Evolutionary conservation across 2,888 invertebrate genomes (phyloP).

Genomic region (Hofmannophila pseudospretella): DNA sequence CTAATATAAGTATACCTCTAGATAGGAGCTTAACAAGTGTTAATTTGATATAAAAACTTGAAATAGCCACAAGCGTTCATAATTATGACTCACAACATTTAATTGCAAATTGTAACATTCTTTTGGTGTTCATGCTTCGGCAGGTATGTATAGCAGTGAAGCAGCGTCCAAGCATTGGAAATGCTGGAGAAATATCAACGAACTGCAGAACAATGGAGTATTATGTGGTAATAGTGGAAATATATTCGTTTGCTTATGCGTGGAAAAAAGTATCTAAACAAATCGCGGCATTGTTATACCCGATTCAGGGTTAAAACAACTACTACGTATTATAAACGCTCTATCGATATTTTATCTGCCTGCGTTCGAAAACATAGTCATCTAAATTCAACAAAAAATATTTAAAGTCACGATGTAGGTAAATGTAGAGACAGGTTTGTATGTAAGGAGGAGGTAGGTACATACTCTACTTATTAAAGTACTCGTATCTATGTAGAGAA

Average conservation of each 20-base stretch:
- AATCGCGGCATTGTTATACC: slow-evolving; percentile 71
- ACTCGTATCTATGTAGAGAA: no score
- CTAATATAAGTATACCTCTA: no score
- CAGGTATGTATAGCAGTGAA: slow-evolving; percentile 64
- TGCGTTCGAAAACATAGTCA: no score
- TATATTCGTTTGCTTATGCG: slow-evolving; percentile 71
- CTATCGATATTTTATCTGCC: no score
- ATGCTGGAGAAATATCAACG: slow-evolving; percentile 69
- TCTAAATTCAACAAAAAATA: background rate
- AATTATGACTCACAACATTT: slow-evolving; percentile 34
- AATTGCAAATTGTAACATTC: slow-evolving; percentile 51
- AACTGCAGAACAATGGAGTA: slow-evolving; percentile 73
- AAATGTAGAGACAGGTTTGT: no score
- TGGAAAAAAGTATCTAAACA: slow-evolving; percentile 74
- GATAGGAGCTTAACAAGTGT: no score
- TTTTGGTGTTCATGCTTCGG: slow-evolving; percentile 56
- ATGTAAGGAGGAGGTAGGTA: no score
- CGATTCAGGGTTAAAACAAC: slow-evolving; percentile 50
- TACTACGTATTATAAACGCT: slow-evolving; percentile 24
- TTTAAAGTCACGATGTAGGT: background rate
- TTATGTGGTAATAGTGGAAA: slow-evolving; percentile 78
- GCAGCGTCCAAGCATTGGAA: slow-evolving; percentile 62
- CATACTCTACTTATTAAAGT: no score
- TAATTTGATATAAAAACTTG: no score
- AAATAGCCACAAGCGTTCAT: no score